A percentile compares a stretch with the other conserved stretches of the same genome.
phyloP scores from a whole-genome alignment of 2,888 invertebrate genomes.

The Xylocampa areola region DNA sequence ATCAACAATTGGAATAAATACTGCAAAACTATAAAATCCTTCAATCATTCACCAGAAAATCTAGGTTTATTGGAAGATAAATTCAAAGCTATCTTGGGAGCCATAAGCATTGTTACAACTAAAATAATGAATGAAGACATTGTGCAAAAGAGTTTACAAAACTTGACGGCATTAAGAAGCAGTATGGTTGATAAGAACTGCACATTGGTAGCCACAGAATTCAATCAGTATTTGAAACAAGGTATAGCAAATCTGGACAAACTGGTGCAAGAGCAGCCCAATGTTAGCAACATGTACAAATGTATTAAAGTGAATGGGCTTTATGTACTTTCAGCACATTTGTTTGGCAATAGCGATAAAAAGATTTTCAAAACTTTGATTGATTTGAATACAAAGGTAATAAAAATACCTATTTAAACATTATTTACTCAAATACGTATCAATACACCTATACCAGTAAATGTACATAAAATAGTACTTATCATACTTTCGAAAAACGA shows the following conservation, averaged over 20 bases:
- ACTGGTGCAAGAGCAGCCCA: constrained; percentile 86
- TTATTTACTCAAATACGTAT: too few relatives aligned
- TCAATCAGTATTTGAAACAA: constrained; percentile 91
- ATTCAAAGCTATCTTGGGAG: constrained; percentile 92
- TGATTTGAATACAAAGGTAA: constrained; percentile 94
- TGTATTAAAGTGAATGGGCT: constrained; percentile 92
- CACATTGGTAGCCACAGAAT: constrained; percentile 89
- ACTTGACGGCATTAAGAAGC: constrained; percentile 78
- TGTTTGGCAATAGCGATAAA: constrained; percentile 94
- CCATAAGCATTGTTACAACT: constrained; percentile 92
- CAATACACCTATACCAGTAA: too few relatives aligned
- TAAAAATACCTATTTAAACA: constrained; percentile 3
- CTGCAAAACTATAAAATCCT: constrained; percentile 92
- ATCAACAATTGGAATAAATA: constrained; percentile 93
- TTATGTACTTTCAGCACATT: constrained; percentile 91
- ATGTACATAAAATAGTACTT: too few relatives aligned
- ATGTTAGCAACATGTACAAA: constrained; percentile 86
- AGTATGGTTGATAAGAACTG: constrained; percentile 85
- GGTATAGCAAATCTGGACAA: constrained; percentile 91
- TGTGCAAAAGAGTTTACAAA: constrained; percentile 90
- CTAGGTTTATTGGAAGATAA: constrained; percentile 90
- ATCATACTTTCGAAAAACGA: too few relatives aligned
- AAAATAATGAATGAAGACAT: constrained; percentile 92
- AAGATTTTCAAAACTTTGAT: constrained; percentile 93
- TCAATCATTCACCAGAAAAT: constrained; percentile 91